A percentile compares a stretch with the other conserved stretches of the same genome.
These are phyloP conservation scores for Biston betularia DNA, from an alignment of 2,888 invertebrate genomes.

Conservation along the genomic window DNA sequence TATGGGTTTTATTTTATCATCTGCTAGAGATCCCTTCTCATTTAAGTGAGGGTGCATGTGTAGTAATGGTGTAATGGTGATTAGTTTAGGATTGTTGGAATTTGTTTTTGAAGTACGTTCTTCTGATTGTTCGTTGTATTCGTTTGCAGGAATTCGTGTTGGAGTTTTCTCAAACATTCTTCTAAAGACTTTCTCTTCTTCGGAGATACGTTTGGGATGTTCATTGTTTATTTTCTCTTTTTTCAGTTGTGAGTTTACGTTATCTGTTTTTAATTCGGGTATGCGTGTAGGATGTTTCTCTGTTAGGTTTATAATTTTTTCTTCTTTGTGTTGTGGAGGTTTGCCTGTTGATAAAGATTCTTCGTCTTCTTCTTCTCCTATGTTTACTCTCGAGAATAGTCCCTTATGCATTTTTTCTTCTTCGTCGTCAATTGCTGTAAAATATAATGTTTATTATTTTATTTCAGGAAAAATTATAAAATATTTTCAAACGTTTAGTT, in stretches of 20 bases:
- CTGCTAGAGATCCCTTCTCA: slow-evolving; percentile 13
- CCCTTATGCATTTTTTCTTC: not conserved
- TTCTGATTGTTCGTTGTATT: not conserved
- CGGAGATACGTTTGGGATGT: not conserved
- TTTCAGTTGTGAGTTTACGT: not conserved
- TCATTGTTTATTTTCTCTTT: not conserved
- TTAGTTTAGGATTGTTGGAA: not conserved
- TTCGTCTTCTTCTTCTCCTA: not conserved
- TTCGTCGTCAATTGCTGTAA: not conserved
- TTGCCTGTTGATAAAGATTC: not conserved
- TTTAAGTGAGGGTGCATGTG: slow-evolving; percentile 2
- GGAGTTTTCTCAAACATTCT: not conserved
- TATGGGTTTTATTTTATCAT: too few relatives aligned
- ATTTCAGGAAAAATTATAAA: too few relatives aligned
- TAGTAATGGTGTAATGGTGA: not conserved
- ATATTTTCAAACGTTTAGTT: too few relatives aligned
- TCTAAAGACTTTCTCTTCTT: not conserved
- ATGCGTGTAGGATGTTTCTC: not conserved
- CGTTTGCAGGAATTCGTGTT: not conserved
- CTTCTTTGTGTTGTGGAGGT: not conserved
- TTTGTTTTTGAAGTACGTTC: not conserved
- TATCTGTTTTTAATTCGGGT: too few relatives aligned
- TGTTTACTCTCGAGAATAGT: not conserved
- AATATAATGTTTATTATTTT: not conserved
- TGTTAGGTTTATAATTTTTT: not conserved